phyloP scores from a whole-genome alignment of 2,888 invertebrate genomes.

The Strigamia maritima region DNA sequence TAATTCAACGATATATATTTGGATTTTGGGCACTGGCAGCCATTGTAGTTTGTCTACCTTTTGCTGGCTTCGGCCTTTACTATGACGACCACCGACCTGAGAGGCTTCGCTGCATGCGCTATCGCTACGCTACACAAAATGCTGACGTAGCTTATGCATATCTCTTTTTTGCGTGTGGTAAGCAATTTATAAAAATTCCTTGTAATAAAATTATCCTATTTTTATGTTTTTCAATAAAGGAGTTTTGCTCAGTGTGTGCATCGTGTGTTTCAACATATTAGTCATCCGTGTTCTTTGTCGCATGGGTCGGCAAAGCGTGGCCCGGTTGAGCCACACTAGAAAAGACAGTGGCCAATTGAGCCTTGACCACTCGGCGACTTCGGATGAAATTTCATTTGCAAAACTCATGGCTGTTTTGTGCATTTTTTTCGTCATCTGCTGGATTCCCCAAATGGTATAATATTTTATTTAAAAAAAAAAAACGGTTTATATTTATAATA shows the following conservation, averaged over 20 bases:
- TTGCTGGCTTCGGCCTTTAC: constrained; percentile 71
- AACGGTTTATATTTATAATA: background rate
- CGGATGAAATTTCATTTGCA: constrained; percentile 80
- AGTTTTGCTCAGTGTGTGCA: constrained; percentile 66
- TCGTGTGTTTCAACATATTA: constrained; percentile 77
- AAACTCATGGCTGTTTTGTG: constrained; percentile 79
- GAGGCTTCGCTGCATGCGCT: constrained; percentile 61
- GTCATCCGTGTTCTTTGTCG: constrained; percentile 72
- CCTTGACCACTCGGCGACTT: constrained; percentile 57
- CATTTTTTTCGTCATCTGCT: constrained; percentile 76
- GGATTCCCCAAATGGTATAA: constrained; percentile 86
- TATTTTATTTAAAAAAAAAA: too few species aligned
- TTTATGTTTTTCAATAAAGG: constrained; percentile 56
- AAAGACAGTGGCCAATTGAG: constrained; percentile 38
- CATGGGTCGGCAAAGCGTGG: constrained; percentile 51
- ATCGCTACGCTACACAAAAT: constrained; percentile 65
- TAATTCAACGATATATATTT: constrained; percentile 68
- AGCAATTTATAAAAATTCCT: constrained; percentile 49
- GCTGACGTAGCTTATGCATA: constrained; percentile 71
- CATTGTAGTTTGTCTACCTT: constrained; percentile 69
- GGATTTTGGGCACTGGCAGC: constrained; percentile 68
- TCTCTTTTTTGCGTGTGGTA: constrained; percentile 72
- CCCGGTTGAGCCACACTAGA: constrained; percentile 35
- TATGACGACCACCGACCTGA: constrained; percentile 56
- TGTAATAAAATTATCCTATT: constrained; percentile 41